phyloP scores from a whole-genome alignment of 1,140 invertebrate species.

The Nasonia vitripennis region DNA sequence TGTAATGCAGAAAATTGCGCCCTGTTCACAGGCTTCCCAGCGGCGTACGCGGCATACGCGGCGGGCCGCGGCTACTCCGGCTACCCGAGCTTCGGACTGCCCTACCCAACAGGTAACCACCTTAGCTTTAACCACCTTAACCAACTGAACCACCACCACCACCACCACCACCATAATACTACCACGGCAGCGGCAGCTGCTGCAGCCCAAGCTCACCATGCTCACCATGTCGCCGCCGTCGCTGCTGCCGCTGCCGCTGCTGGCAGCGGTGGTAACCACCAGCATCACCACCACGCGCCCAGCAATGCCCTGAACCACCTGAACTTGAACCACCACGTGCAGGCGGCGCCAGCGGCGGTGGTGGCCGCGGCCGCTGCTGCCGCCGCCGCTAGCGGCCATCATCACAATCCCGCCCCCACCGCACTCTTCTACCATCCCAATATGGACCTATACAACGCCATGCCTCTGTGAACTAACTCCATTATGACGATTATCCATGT shows the following conservation, averaged over 20 bases:
- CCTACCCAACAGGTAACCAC: conserved; percentile 96
- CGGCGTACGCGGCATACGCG: conserved; percentile 94
- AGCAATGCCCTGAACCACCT: conserved; percentile 51
- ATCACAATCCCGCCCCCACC: conserved; percentile 77
- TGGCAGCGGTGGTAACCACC: neutral
- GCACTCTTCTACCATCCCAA: conserved; percentile 75
- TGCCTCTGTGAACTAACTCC: conserved; percentile 86
- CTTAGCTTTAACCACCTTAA: conserved; percentile 77
- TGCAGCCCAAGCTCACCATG: conserved; percentile 2
- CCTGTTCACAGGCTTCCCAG: conserved; percentile 87
- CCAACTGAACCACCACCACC: conserved; percentile 76
- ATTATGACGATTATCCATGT: conserved; percentile 27
- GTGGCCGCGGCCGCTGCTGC: conserved; percentile 71
- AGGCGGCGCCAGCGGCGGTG: conserved; percentile 71
- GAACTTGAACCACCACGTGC: conserved; percentile 73
- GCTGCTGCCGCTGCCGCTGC: neutral
- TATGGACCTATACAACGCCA: conserved; percentile 80
- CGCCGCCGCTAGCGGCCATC: conserved; percentile 65
- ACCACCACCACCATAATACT: conserved; percentile 73
- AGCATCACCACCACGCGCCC: conserved; percentile 61
- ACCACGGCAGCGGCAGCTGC: conserved; percentile 59
- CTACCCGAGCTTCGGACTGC: conserved; percentile 97
- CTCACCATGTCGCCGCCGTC: conserved; percentile 55
- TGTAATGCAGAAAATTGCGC: conserved; percentile 48
- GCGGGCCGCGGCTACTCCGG: conserved; percentile 95